Conservation (phyloP, 2,113 vertebrate genomes). For the Gnathonemus echidnorhynchus region DNA sequence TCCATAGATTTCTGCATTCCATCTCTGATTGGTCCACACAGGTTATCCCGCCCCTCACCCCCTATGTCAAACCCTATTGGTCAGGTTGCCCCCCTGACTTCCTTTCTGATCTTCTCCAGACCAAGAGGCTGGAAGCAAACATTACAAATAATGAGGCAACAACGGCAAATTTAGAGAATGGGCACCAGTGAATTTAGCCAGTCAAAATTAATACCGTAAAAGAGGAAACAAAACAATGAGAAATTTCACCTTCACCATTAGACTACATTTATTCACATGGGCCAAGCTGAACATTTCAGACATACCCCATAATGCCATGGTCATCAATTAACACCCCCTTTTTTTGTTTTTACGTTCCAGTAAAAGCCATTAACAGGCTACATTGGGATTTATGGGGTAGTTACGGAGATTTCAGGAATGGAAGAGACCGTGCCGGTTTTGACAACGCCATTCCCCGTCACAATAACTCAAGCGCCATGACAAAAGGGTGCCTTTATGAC, state of each 20-base stretch:
- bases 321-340: conserved; percentile 10
- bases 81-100: not conserved
- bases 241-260: not conserved
- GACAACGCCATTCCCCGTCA: conserved; percentile 2
- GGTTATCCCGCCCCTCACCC: not conserved
- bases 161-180: not conserved
- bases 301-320: not conserved
- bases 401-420: conserved; percentile 1
- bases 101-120: not conserved
- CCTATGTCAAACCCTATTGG: not conserved
- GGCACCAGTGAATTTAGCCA: not conserved
- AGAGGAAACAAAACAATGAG: not conserved
- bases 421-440: not conserved
- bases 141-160: not conserved
- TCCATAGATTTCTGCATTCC: not conserved
- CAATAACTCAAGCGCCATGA: conserved; percentile 1
- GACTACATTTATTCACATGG: not conserved
- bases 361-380: conserved; percentile 9
- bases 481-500: conserved; percentile 15
- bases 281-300: not conserved
- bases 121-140: not conserved
- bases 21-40: not conserved
- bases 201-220: not conserved
- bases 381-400: not conserved
- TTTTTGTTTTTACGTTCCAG: conserved; percentile 18